Evolutionary conservation across 2,797 vertebrate genomes (phyloP), one percentile per base, ranked within the genome.

Genomic region (Gambusia yucatana): DNA sequence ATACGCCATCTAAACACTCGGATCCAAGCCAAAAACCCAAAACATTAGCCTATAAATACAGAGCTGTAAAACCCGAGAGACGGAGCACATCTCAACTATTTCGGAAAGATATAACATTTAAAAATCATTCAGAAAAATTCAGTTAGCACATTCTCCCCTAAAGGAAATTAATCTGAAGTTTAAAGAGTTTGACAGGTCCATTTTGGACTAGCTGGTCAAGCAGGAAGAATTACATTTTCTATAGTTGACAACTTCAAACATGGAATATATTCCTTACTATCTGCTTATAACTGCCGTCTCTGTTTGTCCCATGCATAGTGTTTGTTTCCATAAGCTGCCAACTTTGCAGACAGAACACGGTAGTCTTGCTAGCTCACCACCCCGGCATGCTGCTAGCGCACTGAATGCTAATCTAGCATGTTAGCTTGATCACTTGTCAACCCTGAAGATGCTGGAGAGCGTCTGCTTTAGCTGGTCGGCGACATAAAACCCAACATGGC

Each of bases 401-500:
- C 10, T 46, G 76, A 33, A 63, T 72, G 92, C 92, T 94, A 94
- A 75, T 69, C 61, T 92, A 92, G 91, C 91, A 14, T 2, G 78
- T 79, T 93, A 93, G 92, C 92, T 87, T 43, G n/a, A 46, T 72
- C 79, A 85, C 87, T 86, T 92, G 93, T 88, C 89, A 91, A 8
- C 73, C 16, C 20, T 75, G 39, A 7, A 44, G 36, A 86, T 78
- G 82, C 72, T 79, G 83, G 78, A 77, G 9, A 69, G 77, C 52
- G 0, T 48, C 5, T 72, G 36, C 28, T 50, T 83, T 73, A 6
- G 22, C 41, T 72, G 48, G 36, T 41, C 44, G 67, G 73, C 0
- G 8, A 43, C 69, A 36, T 20, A 30, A 36, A 41, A 41, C n/a
- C n/a, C 52, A 25, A 8, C 71, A 3, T 4, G 59, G 50, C 36